Base-by-base conservation (phyloP, 2,113 vertebrate species). In the Amblyopsis rosae region DNA sequence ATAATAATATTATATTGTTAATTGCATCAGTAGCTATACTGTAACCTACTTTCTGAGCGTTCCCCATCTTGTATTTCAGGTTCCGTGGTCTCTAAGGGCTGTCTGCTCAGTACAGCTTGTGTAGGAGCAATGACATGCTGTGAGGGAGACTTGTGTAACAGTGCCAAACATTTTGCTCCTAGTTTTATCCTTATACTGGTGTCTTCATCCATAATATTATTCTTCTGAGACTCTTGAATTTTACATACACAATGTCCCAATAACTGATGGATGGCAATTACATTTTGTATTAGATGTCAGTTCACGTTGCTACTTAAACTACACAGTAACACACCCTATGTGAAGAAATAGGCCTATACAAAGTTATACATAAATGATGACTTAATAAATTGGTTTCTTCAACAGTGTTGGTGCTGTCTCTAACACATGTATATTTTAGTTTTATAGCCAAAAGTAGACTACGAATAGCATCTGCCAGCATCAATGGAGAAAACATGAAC, bases 131-230 rank as follows among this genome's bases (percentile, higher is more conserved):
- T 83, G 0, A 1, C 0, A 0, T 92, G 86, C 70, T 91, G 89
- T 65, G 35, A 80, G 19, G 70, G 68, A 9, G 47, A 86, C 64
- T 15, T 90, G 61, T 87, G 87, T 56, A 88, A 92, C 67, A 35
- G 61, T 1, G 69, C 70, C 11, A 17, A 6, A 0, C 53, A 58
- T 4, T 49, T 62, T 19, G 77, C 54, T 16, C 58, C 75, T 13
- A 79, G 71, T 35, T 11, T 70, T 58, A 1, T 85, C 17, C 47
- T 91, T 9, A 45, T 88, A 62, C 61, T 87, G 33, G 11, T 74
- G 0, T 68, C 73, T 3, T 72, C 79, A 8, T 35, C 46, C 65
- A 35, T 68, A 54, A 26, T 74, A 10, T 45, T 81, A 46, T 73
- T 82, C 35, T n/a, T 76, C 60, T 86, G 61, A 87, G 3, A 6